phyloP scores from a whole-genome alignment of 2,888 invertebrate genomes.

The Caenorhabditis macrosperma region DNA sequence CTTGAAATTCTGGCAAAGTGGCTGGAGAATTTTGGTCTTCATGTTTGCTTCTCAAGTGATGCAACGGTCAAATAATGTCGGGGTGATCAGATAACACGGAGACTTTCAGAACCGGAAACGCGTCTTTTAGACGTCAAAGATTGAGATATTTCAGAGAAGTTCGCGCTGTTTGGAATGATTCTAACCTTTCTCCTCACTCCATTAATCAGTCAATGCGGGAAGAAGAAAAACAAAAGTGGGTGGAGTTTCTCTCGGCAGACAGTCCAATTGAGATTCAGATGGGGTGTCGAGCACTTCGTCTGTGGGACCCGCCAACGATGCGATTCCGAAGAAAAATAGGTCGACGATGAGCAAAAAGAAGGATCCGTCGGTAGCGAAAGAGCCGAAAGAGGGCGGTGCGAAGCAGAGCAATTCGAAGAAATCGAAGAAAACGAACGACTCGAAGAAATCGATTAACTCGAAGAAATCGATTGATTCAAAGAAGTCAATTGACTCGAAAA shows the following conservation, averaged over 20 bases:
- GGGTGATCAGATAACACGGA: background rate
- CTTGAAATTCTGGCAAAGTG: slow-evolving; percentile 17
- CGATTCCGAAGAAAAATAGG: background rate
- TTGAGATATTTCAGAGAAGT: slow-evolving; percentile 30
- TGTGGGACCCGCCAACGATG: background rate
- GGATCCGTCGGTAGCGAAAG: too few species aligned
- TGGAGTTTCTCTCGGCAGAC: background rate
- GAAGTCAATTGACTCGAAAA: slow-evolving; percentile 5
- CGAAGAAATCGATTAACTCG: slow-evolving; percentile 11
- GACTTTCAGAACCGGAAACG: background rate
- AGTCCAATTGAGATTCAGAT: background rate
- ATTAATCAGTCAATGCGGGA: slow-evolving; percentile 23
- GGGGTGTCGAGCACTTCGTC: background rate
- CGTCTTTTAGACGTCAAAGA: too few species aligned
- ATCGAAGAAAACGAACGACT: background rate
- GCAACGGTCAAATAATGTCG: background rate
- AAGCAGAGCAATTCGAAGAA: slow-evolving; percentile 7
- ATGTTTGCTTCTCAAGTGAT: background rate
- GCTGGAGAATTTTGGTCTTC: slow-evolving; percentile 29
- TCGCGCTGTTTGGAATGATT: slow-evolving; percentile 39
- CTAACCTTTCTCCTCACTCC: slow-evolving; percentile 27
- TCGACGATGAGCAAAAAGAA: background rate
- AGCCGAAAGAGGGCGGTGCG: background rate
- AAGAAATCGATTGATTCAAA: slow-evolving; percentile 12
- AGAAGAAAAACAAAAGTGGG: background rate